phyloP scores from a whole-genome alignment of 2,888 invertebrate species.

The Oscheius myriophilus region DNA sequence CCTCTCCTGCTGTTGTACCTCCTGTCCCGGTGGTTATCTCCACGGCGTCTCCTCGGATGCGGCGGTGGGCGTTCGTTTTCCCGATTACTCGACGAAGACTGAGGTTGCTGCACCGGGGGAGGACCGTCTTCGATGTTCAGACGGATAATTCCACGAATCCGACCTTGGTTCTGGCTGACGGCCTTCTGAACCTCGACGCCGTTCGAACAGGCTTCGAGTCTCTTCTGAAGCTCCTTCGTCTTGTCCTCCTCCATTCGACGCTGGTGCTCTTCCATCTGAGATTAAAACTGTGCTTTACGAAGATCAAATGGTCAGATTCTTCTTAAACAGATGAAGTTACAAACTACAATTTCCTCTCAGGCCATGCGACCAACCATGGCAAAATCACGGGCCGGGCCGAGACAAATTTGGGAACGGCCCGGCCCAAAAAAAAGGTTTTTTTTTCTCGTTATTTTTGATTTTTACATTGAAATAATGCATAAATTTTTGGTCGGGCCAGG shows the following conservation, averaged over 20 bases:
- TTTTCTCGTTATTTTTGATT: no score
- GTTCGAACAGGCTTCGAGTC: constrained; percentile 25
- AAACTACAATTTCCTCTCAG: no score
- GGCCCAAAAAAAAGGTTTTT: no score
- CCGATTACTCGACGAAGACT: neutral
- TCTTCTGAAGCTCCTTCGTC: constrained; percentile 18
- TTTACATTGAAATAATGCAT: no score
- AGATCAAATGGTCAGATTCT: no score
- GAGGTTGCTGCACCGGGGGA: neutral
- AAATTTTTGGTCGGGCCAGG: no score
- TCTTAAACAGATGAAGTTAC: no score
- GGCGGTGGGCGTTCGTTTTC: constrained; percentile 19
- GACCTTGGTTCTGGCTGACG: constrained; percentile 10
- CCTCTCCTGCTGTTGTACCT: constrained; percentile 11
- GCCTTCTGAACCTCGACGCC: constrained; percentile 23
- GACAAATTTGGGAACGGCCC: no score
- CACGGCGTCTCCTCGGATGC: neutral
- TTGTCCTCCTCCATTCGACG: constrained; percentile 15
- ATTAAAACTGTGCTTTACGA: no score
- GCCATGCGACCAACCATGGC: no score
- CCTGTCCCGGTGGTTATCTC: no score
- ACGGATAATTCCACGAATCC: constrained; percentile 21
- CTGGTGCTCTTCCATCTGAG: constrained; percentile 2
- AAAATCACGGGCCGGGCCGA: no score
- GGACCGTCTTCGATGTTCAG: constrained; percentile 28